These are phyloP conservation scores for Diadegma fenestrale DNA, from an alignment of 2,888 invertebrate genomes.

Conservation along the genomic window DNA sequence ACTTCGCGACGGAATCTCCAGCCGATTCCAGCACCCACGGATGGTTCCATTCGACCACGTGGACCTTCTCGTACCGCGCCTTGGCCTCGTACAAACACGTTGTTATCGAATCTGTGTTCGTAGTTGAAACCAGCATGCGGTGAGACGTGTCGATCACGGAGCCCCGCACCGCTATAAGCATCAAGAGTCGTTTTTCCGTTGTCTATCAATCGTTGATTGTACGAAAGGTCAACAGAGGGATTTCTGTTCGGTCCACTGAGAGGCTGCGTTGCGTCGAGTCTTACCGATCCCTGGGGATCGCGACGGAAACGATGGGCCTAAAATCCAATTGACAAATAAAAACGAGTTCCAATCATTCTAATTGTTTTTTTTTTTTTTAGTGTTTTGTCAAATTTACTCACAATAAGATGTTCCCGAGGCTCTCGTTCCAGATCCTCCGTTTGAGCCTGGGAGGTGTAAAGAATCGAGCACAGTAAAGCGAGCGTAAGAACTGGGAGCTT, in stretches of 20 bases:
- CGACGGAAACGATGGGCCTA: slow-evolving; percentile 60
- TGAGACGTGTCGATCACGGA: slow-evolving; percentile 55
- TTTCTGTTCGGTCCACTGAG: slow-evolving; percentile 54
- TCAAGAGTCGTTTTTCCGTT: slow-evolving; percentile 60
- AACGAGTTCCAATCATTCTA: neutral
- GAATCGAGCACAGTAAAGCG: slow-evolving; percentile 43
- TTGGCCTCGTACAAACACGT: slow-evolving; percentile 68
- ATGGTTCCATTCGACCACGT: slow-evolving; percentile 62
- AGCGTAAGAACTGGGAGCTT: slow-evolving; percentile 49
- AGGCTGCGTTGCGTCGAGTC: slow-evolving; percentile 43
- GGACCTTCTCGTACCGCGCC: slow-evolving; percentile 66
- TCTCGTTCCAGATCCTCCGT: neutral
- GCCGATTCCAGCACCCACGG: slow-evolving; percentile 59
- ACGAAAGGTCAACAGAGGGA: slow-evolving; percentile 63
- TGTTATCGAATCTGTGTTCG: slow-evolving; percentile 69
- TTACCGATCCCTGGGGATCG: slow-evolving; percentile 65
- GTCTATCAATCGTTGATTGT: slow-evolving; percentile 64
- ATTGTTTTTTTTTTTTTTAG: neutral
- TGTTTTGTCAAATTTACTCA: neutral
- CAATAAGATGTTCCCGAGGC: neutral
- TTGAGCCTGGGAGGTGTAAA: slow-evolving; percentile 33
- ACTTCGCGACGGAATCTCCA: slow-evolving; percentile 67
- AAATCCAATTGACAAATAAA: neutral
- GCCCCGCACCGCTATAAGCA: slow-evolving; percentile 70
- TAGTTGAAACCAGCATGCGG: slow-evolving; percentile 70